A percentile compares a stretch with the other conserved stretches of the same genome.
Evolutionary conservation across 1,140 invertebrate species (phyloP).

Genomic region (Aleiodes sp.): DNA sequence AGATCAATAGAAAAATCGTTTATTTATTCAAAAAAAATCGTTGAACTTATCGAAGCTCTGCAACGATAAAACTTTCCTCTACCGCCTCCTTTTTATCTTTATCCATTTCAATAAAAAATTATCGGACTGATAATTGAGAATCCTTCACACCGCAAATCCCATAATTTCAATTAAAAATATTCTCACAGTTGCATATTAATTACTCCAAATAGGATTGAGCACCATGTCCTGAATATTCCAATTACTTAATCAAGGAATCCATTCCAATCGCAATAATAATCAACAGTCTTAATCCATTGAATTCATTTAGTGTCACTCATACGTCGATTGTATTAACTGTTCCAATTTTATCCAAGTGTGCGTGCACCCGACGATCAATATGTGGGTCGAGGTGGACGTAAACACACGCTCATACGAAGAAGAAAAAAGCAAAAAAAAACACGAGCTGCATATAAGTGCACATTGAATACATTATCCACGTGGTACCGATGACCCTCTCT

Average conservation of each 20-base stretch:
- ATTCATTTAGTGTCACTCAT: background rate
- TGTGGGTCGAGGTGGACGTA: conserved; percentile 28
- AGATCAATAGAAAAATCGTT: no score
- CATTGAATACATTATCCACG: background rate
- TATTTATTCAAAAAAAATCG: no score
- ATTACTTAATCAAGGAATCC: background rate
- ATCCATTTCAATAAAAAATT: no score
- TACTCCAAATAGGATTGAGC: no score
- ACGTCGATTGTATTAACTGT: conserved; percentile 10
- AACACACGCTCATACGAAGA: background rate
- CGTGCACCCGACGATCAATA: conserved; percentile 12
- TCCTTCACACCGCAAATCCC: no score
- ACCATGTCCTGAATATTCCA: background rate
- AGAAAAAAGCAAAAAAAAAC: background rate
- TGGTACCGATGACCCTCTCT: conserved; percentile 24
- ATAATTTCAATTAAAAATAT: no score
- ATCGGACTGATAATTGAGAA: no score
- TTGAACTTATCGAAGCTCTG: no score
- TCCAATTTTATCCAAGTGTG: background rate
- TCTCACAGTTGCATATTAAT: no score
- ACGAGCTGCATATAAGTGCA: background rate
- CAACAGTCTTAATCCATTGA: background rate
- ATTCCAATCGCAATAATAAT: background rate
- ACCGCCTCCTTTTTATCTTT: no score
- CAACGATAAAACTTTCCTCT: no score